Evolutionary conservation across 2,888 invertebrate species (phyloP).

Genomic region (Criorhina ranunculi): DNA sequence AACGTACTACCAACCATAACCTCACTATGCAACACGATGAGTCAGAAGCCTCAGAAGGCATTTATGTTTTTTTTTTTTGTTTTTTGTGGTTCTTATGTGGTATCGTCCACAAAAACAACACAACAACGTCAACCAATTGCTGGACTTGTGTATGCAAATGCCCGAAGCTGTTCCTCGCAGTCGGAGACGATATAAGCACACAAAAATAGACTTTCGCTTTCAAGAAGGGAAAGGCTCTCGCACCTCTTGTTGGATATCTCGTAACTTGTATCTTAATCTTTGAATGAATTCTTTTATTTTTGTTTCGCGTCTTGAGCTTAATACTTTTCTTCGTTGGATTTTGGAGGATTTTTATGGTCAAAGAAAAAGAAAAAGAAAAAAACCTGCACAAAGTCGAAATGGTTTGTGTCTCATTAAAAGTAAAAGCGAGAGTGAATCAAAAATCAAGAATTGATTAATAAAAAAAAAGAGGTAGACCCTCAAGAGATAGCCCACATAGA

Average conservation of each 20-base stretch:
- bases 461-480: slow-evolving; percentile 13
- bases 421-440: slow-evolving; percentile 44
- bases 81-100: slow-evolving; percentile 12
- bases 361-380: not conserved
- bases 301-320: slow-evolving; percentile 5
- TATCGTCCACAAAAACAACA: not conserved
- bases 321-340: not conserved
- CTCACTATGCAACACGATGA: no score
- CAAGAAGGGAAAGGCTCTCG: slow-evolving; percentile 40
- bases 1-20: no score
- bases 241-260: slow-evolving; percentile 19
- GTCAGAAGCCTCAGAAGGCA: no score
- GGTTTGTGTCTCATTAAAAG: slow-evolving; percentile 3
- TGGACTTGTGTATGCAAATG: slow-evolving; percentile 3
- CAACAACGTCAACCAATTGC: not conserved
- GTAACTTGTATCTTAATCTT: slow-evolving; percentile 35
- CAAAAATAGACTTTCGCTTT: slow-evolving; percentile 51
- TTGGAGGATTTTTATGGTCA: slow-evolving; percentile 1
- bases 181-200: not conserved
- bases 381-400: not conserved
- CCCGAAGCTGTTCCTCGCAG: slow-evolving; percentile 9
- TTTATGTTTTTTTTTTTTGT: no score
- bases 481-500: slow-evolving; percentile 6
- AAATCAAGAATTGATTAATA: slow-evolving; percentile 37
- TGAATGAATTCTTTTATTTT: slow-evolving; percentile 5